Evolutionary conservation across 2,888 invertebrate species (phyloP).

Genomic region (Chironomus riparius): DNA sequence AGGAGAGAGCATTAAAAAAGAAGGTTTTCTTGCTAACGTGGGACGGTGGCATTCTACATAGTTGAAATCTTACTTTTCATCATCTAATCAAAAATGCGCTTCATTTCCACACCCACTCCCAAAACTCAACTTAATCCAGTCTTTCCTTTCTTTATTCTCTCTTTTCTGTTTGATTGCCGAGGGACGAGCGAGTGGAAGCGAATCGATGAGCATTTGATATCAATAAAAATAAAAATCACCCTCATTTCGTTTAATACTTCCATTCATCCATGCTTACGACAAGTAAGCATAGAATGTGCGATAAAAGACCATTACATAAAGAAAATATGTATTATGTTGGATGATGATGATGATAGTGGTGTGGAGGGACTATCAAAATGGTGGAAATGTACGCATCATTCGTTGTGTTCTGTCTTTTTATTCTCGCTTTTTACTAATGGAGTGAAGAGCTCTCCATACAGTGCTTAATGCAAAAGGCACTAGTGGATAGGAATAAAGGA

Average conservation of each 20-base stretch:
- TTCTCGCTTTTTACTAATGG: no score
- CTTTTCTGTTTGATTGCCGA: not conserved
- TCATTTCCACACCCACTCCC: no score
- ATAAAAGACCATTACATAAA: conserved; percentile 12
- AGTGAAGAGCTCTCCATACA: no score
- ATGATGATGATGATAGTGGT: not conserved
- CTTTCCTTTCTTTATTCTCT: not conserved
- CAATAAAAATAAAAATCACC: conserved; percentile 21
- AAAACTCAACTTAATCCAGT: no score
- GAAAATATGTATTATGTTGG: not conserved
- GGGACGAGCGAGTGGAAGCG: not conserved
- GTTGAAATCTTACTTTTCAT: no score
- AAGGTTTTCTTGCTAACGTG: no score
- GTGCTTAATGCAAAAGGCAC: no score
- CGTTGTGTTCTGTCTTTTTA: not conserved
- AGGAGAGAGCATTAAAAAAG: no score
- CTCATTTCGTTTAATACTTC: not conserved
- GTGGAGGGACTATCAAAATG: not conserved
- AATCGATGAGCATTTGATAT: conserved; percentile 19
- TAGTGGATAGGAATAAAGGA: no score
- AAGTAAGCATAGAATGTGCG: not conserved
- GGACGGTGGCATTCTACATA: no score
- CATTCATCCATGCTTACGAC: not conserved
- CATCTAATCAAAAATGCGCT: no score
- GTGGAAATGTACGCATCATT: not conserved